These are phyloP conservation scores for Parascotia fuliginaria DNA, from an alignment of 2,888 invertebrate species.

Conservation along the genomic window DNA sequence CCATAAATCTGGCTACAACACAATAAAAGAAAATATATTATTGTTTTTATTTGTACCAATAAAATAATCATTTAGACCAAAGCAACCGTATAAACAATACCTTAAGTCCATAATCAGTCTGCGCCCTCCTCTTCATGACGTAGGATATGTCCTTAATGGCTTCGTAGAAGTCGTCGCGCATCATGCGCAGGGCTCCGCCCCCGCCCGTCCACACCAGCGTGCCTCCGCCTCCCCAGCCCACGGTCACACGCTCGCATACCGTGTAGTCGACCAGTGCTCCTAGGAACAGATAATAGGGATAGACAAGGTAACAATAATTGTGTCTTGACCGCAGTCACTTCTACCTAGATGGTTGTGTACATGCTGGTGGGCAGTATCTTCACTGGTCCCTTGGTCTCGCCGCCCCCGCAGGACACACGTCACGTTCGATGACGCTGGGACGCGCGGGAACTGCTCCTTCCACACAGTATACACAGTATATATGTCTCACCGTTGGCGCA, in stretches of 20 bases:
- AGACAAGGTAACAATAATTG: too few relatives aligned
- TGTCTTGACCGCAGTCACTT: too few relatives aligned
- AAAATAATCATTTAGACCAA: too few relatives aligned
- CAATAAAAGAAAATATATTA: not conserved
- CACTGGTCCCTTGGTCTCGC: slow-evolving; percentile 4
- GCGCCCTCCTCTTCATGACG: slow-evolving; percentile 89
- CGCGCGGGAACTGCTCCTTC: slow-evolving; percentile 53
- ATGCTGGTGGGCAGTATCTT: slow-evolving; percentile 88
- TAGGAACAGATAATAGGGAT: slow-evolving; percentile 62
- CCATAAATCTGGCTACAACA: slow-evolving; percentile 89
- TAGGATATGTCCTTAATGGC: slow-evolving; percentile 89
- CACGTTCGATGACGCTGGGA: slow-evolving; percentile 63
- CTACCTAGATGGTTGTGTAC: too few relatives aligned
- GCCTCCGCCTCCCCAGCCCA: slow-evolving; percentile 91
- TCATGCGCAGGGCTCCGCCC: slow-evolving; percentile 74
- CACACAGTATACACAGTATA: too few relatives aligned
- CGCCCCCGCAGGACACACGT: slow-evolving; percentile 60
- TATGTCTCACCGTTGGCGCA: slow-evolving; percentile 57
- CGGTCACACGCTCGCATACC: slow-evolving; percentile 92
- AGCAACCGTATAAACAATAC: too few relatives aligned
- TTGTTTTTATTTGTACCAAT: not conserved
- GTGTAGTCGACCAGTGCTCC: slow-evolving; percentile 90
- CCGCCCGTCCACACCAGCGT: slow-evolving; percentile 90
- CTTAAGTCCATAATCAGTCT: slow-evolving; percentile 92
- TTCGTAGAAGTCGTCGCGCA: slow-evolving; percentile 74